These are phyloP conservation scores for Drosophila mayri DNA, from an alignment of 1,140 invertebrate species.

Conservation along the genomic window DNA sequence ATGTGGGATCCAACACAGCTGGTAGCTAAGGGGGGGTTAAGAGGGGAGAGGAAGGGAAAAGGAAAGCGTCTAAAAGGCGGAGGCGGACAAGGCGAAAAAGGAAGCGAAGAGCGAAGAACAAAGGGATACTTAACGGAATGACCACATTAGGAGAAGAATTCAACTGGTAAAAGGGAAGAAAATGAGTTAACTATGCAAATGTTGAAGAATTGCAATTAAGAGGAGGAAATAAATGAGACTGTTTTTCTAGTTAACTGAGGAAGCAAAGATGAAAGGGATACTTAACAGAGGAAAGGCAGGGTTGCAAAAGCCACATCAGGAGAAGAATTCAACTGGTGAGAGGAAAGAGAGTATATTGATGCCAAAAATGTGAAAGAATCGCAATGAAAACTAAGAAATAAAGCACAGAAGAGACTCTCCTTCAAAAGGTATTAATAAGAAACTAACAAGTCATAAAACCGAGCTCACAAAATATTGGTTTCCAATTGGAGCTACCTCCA, in stretches of 20 bases:
- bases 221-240: too few relatives aligned
- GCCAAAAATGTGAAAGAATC: not conserved
- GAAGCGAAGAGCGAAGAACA: conserved; percentile 1
- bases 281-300: too few relatives aligned
- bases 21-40: not conserved
- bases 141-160: conserved; percentile 1
- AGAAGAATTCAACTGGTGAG: too few relatives aligned
- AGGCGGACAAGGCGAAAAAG: not conserved
- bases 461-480: not conserved
- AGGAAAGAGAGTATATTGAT: not conserved
- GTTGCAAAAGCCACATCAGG: too few relatives aligned
- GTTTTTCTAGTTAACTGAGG: not conserved
- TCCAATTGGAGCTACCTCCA: too few relatives aligned
- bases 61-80: too few relatives aligned
- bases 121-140: conserved; percentile 1
- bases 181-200: not conserved
- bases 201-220: not conserved
- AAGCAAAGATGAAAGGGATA: too few relatives aligned
- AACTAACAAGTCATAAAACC: not conserved
- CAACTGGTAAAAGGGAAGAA: conserved; percentile 5
- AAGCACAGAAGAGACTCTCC: not conserved
- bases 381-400: not conserved
- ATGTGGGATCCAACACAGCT: conserved; percentile 13
- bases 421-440: not conserved
- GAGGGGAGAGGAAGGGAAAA: not conserved